Evolutionary conservation across 2,113 vertebrate genomes (phyloP).

Genomic region (Sapayoa aenigma): DNA sequence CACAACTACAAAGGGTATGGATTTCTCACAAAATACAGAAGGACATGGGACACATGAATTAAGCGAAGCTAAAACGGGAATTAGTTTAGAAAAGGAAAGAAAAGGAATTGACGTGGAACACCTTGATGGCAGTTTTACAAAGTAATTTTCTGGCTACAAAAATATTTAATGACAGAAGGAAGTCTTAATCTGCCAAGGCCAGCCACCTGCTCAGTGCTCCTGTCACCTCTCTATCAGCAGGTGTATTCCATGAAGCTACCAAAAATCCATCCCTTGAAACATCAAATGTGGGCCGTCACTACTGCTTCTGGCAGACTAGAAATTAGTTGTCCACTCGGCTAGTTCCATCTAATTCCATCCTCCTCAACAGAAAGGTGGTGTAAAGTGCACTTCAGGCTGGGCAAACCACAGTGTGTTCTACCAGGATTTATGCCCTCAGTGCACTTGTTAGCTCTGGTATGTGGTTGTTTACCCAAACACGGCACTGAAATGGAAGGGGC

Average conservation of each 20-base stretch:
- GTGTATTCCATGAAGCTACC: neutral
- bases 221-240: neutral
- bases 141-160: neutral
- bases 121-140: slow-evolving; percentile 1
- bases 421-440: neutral
- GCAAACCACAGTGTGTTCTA: neutral
- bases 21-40: neutral
- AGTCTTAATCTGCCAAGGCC: neutral
- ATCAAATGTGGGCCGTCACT: accelerated
- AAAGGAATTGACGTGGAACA: neutral
- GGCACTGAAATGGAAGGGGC: neutral
- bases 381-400: neutral
- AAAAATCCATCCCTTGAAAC: neutral
- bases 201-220: neutral
- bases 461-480: neutral
- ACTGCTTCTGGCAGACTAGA: neutral
- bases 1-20: neutral
- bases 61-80: slow-evolving; percentile 4
- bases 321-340: neutral
- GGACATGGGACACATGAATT: neutral
- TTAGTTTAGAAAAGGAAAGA: neutral
- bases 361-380: neutral
- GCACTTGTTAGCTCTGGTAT: neutral
- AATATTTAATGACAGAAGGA: neutral
- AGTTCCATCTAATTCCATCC: neutral